Evolutionary conservation across 1,140 invertebrate species (phyloP).

Genomic region (Laodelphax striatellus): DNA sequence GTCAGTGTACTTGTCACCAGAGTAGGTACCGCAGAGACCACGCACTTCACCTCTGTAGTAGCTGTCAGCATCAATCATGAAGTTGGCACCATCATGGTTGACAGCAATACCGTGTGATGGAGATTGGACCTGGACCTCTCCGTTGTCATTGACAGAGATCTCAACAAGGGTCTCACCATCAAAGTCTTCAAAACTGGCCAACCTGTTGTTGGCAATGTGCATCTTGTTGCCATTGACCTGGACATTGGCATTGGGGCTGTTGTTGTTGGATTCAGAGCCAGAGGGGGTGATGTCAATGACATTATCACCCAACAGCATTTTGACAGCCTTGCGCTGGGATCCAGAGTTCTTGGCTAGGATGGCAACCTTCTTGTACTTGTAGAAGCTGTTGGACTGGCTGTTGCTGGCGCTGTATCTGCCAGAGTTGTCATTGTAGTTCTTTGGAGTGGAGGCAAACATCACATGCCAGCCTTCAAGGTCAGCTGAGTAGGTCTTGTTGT

Average conservation of each 20-base stretch:
- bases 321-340: conserved; percentile 26
- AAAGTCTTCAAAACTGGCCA: conserved; percentile 22
- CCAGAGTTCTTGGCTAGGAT: conserved; percentile 31
- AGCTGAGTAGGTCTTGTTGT: conserved; percentile 41
- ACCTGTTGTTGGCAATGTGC: conserved; percentile 19
- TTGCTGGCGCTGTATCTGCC: conserved; percentile 11
- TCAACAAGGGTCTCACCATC: conserved; percentile 31
- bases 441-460: conserved; percentile 38
- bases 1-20: conserved; percentile 40
- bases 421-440: conserved; percentile 14
- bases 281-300: conserved; percentile 23
- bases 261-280: conserved; percentile 22
- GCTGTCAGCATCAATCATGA: conserved; percentile 31
- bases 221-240: conserved; percentile 29
- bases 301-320: conserved; percentile 27
- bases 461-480: conserved; percentile 46
- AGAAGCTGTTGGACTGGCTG: conserved; percentile 8
- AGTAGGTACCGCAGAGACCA: conserved; percentile 53
- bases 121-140: conserved; percentile 34
- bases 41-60: conserved; percentile 37
- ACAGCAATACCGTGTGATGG: conserved; percentile 34
- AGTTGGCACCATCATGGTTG: conserved; percentile 40
- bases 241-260: conserved; percentile 23
- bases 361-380: conserved; percentile 24
- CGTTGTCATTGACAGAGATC: conserved; percentile 35